Evolutionary conservation across 2,797 vertebrate genomes (phyloP).

Genomic region (Spinibarbus caldwelli): DNA sequence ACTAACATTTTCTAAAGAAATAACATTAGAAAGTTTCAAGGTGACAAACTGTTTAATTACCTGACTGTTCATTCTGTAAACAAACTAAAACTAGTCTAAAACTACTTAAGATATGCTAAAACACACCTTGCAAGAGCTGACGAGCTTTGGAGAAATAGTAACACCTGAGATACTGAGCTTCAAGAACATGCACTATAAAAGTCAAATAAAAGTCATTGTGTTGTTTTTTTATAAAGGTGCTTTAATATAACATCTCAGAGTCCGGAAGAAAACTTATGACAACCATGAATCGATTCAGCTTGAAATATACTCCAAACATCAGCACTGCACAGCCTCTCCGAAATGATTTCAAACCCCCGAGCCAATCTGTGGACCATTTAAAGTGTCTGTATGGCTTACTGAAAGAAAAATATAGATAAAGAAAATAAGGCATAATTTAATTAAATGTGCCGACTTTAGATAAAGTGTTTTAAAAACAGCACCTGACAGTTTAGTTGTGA

Average conservation of each 20-base stretch:
- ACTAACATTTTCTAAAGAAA: too few species aligned
- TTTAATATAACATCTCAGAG: constrained; percentile 76
- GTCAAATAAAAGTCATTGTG: neutral
- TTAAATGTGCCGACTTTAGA: constrained; percentile 2
- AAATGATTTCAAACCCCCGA: constrained; percentile 26
- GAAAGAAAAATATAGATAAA: neutral
- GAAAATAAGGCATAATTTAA: constrained; percentile 18
- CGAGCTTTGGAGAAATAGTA: neutral
- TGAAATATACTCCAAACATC: constrained; percentile 59
- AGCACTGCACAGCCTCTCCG: constrained; percentile 61
- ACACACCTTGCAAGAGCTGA: neutral
- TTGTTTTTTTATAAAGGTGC: constrained; percentile 74
- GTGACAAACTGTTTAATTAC: neutral
- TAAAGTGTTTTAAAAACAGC: constrained; percentile 18
- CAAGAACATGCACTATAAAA: neutral
- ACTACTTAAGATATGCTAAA: neutral
- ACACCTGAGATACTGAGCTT: neutral
- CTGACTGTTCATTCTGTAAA: neutral
- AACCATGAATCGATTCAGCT: constrained; percentile 62
- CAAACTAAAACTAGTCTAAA: neutral
- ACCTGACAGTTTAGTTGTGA: constrained; percentile 22
- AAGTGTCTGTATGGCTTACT: constrained; percentile 50
- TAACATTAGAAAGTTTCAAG: neutral
- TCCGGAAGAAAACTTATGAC: constrained; percentile 64
- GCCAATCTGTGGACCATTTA: constrained; percentile 11